Evolutionary conservation across 2,888 invertebrate genomes (phyloP), one percentile per base, ranked within the genome.

Genomic region (Dorcus hopei): DNA sequence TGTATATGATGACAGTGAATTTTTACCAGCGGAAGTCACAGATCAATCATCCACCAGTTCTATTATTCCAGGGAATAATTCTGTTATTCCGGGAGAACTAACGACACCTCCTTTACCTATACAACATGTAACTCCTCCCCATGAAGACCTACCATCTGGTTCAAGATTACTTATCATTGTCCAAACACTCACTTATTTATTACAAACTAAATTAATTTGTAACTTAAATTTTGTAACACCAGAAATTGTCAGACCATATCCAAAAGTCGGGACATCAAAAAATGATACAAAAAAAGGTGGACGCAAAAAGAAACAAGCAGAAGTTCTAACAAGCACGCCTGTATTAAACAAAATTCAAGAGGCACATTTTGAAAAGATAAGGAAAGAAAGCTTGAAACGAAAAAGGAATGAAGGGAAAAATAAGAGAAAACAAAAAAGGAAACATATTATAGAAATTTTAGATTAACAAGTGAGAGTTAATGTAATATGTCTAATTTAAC

Each of bases 341-440:
- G 11, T n/a, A 43, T 43, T 43, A 19, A 43, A 43, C 43, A 43
- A 9, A 43, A 43, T 43, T n/a, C n/a, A 43, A 43, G 14, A 9
- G 43, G 43, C 43, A 43, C 43, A n/a, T 43, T 43, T 43, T 43
- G 43, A 43, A 43, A 43, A n/a, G n/a, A 11, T 41, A 43, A 43
- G n/a, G 8, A 43, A 43, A n/a, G 43, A 43, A 43, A 43, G 14
- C n/a, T 14, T 41, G 14, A n/a, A 43, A 43, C 16, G 16, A 19
- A 43, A 43, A 43, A 43, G 19, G 19, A n/a, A 43, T 16, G 14
- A n/a, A 43, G 19, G 3, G n/a, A 43, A 43, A 9, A 43, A 9
- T 16, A 3, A 19, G n/a, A n/a, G 43, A 43, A 43, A 9, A 43
- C 3, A 43, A 43, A 43, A 43, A 43, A 7, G n/a, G 43, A 43